These are phyloP conservation scores for Planococcus citri DNA, from an alignment of 1,140 invertebrate genomes.

Conservation along the genomic window DNA sequence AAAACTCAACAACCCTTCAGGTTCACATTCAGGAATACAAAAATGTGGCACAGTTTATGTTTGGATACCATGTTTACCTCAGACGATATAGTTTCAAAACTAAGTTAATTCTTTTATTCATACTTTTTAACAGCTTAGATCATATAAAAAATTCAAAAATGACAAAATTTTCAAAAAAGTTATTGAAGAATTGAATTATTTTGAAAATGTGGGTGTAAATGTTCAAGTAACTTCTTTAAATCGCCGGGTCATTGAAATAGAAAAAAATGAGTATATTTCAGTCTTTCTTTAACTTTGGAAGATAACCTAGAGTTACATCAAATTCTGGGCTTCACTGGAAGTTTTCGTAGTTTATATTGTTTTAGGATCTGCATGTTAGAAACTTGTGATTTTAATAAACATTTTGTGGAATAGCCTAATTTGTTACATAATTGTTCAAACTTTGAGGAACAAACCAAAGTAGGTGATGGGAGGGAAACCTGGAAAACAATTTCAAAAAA, in stretches of 20 bases:
- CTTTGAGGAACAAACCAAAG: no score
- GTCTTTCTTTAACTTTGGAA: constrained; percentile 25
- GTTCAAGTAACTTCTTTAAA: background rate
- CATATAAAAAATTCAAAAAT: constrained; percentile 18
- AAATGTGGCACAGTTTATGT: constrained; percentile 16
- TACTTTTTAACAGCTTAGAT: constrained; percentile 13
- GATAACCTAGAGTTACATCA: constrained; percentile 27
- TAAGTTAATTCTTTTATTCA: constrained; percentile 19
- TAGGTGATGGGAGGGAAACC: no score
- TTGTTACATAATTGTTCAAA: no score
- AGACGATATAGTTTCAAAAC: background rate
- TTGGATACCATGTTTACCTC: constrained; percentile 11
- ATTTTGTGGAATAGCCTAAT: no score
- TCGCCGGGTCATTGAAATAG: background rate
- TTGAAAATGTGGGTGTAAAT: background rate
- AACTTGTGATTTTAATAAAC: constrained; percentile 14
- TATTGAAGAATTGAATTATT: constrained; percentile 12
- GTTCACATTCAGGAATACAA: constrained; percentile 9
- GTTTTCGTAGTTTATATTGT: constrained; percentile 24
- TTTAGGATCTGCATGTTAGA: constrained; percentile 26
- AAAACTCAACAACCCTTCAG: constrained; percentile 12
- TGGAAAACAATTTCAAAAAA: no score
- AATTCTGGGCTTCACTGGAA: constrained; percentile 26
- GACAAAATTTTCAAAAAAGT: background rate
- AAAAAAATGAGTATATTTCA: constrained; percentile 22